Conservation (phyloP, 2,797 vertebrate genomes). For the Pseudochirops cupreus region DNA sequence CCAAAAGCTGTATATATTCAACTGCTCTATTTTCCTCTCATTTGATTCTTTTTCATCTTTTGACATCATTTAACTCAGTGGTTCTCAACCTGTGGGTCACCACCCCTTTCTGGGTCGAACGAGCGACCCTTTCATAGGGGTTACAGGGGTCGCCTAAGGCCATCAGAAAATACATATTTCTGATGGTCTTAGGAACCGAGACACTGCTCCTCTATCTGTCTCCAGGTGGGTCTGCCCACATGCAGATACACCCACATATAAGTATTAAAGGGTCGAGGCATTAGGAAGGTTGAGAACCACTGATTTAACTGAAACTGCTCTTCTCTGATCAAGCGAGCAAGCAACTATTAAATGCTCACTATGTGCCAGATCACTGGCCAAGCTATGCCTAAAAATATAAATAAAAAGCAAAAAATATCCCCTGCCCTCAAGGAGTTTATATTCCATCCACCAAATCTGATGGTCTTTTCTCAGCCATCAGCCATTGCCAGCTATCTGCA, state of each 20-base stretch:
- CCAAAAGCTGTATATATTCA: neutral
- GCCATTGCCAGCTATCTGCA: neutral
- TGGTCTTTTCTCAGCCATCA: neutral
- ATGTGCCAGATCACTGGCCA: neutral
- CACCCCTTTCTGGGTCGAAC: too few species aligned
- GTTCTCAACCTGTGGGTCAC: too few species aligned
- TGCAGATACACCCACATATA: too few species aligned
- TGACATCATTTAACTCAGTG: neutral
- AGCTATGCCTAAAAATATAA: neutral
- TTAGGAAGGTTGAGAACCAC: too few species aligned
- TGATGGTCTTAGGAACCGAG: too few species aligned
- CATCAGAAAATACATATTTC: too few species aligned
- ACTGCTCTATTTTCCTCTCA: neutral
- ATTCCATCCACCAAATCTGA: neutral
- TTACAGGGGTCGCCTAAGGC: too few species aligned
- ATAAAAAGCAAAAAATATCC: neutral
- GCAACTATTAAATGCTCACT: neutral
- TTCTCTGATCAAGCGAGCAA: neutral
- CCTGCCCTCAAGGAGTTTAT: neutral
- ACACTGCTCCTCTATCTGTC: too few species aligned
- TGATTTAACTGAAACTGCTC: neutral
- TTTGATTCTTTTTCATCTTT: neutral
- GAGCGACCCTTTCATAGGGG: too few species aligned
- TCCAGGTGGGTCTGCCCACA: too few species aligned
- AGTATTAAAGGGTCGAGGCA: too few species aligned